phyloP scores from a whole-genome alignment of 2,888 invertebrate species.

The Pristionchus fissidentatus region DNA sequence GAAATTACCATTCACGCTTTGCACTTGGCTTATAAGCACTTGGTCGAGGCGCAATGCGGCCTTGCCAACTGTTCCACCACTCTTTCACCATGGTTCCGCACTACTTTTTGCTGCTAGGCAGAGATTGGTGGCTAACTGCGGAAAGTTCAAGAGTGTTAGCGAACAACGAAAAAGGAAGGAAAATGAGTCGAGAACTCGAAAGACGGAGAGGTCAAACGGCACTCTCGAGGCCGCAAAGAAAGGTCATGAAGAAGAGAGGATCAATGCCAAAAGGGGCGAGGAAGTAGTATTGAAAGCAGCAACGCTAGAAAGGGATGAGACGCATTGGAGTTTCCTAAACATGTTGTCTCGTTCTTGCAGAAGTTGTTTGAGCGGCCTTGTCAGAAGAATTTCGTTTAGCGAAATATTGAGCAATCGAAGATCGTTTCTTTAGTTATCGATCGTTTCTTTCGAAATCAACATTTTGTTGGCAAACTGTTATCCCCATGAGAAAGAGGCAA shows the following conservation, averaged over 20 bases:
- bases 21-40: conserved; percentile 5
- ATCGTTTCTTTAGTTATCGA: too few relatives aligned
- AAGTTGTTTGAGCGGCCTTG: background rate
- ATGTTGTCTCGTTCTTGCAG: background rate
- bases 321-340: background rate
- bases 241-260: background rate
- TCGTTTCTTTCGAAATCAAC: too few relatives aligned
- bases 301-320: too few relatives aligned
- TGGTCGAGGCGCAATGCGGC: background rate
- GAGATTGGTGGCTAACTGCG: conserved; percentile 22
- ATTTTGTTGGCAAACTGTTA: too few relatives aligned
- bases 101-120: background rate
- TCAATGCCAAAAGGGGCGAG: background rate
- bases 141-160: background rate
- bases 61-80: conserved; percentile 38
- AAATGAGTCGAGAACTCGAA: conserved; percentile 22
- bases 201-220: too few relatives aligned
- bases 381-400: too few relatives aligned
- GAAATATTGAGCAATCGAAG: background rate
- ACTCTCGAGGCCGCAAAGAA: conserved; percentile 36
- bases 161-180: background rate
- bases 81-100: background rate
- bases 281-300: background rate
- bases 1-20: conserved; percentile 13
- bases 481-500: too few relatives aligned